Evolutionary conservation across 1,140 invertebrate genomes (phyloP).

Genomic region (Caenorhabditis elegans): WBcel235 BX284603.4:10460001-10460500

Average conservation of each 20-base stretch:
- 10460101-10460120: not conserved
- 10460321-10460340: not conserved
- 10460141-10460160: not conserved
- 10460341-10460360: not conserved
- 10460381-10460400: constrained; percentile 21
- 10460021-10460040: not conserved
- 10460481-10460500: not conserved
- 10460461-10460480: too few species aligned
- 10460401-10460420: not conserved
- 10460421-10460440: not conserved
- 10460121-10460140: not conserved
- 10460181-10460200: not conserved
- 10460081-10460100: not conserved
- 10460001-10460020: not conserved
- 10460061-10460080: constrained; percentile 25
- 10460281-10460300: too few species aligned
- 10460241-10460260: not conserved
- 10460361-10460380: not conserved
- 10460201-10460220: not conserved
- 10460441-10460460: not conserved
- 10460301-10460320: not conserved
- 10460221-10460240: constrained; percentile 19
- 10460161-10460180: not conserved
- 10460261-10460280: not conserved
- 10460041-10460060: not conserved